Evolutionary conservation across 2,113 vertebrate genomes (phyloP).

Genomic region (Catagonus wagneri): DNA sequence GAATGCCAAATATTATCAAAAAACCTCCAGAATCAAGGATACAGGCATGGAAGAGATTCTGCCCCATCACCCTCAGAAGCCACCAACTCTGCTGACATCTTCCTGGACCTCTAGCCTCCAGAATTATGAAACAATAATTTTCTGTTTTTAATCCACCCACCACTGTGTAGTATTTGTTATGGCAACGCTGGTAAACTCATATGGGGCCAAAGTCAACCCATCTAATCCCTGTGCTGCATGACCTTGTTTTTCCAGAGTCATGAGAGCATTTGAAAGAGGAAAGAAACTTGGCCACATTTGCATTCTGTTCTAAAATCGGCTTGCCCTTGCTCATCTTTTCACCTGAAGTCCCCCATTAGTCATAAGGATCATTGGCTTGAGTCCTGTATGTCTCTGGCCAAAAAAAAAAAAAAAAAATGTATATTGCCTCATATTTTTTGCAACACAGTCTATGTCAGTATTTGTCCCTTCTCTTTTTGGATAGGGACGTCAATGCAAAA

Average conservation of each 20-base stretch:
- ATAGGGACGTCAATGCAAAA: slow-evolving; percentile 41
- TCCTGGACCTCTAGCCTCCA: neutral
- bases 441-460: neutral
- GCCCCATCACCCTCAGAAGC: neutral
- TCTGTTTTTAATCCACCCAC: neutral
- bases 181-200: neutral
- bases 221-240: neutral
- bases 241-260: neutral
- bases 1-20: neutral
- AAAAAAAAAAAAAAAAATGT: neutral
- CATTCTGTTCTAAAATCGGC: neutral
- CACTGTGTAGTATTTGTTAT: neutral
- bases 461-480: slow-evolving; percentile 18
- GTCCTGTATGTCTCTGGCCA: neutral
- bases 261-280: slow-evolving; percentile 11
- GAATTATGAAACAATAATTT: neutral
- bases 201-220: neutral
- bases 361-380: neutral
- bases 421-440: neutral
- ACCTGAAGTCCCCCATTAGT: neutral
- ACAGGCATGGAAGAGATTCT: neutral
- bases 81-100: neutral
- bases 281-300: neutral
- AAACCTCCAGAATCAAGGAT: neutral
- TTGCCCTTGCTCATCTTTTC: neutral